Conservation (phyloP, 2,888 invertebrate genomes). For the Coenonympha glycerion region DNA sequence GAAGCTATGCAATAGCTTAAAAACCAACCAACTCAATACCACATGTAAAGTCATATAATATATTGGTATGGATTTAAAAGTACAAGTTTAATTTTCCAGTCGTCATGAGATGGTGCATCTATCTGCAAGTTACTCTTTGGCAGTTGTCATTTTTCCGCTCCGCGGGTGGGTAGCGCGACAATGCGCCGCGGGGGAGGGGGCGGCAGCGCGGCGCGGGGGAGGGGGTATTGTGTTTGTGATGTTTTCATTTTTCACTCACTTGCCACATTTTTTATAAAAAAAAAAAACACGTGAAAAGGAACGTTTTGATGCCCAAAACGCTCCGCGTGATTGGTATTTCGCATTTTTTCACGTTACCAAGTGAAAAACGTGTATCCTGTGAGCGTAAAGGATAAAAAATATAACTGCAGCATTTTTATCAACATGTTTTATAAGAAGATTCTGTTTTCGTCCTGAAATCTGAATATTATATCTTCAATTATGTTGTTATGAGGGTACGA, state of each 20-base stretch:
- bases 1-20: no score
- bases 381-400: background rate
- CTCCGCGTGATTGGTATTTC: constrained; percentile 22
- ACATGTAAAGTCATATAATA: no score
- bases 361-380: background rate
- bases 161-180: constrained; percentile 59
- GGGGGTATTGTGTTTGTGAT: constrained; percentile 48
- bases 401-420: no score
- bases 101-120: constrained; percentile 8
- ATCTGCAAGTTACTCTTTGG: constrained; percentile 37
- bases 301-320: constrained; percentile 35
- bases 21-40: no score
- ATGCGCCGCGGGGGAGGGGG: constrained; percentile 43
- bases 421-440: background rate
- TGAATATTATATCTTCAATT: no score
- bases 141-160: constrained; percentile 56
- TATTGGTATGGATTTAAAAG: no score
- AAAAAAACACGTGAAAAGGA: constrained; percentile 39
- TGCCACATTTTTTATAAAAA: constrained; percentile 43
- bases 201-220: constrained; percentile 11
- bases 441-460: no score
- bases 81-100: no score
- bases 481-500: no score
- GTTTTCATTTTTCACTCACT: constrained; percentile 69
- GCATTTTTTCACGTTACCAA: constrained; percentile 14